Conservation (phyloP, 2,888 invertebrate species). For the Amblyjoppa fuscipennis region DNA sequence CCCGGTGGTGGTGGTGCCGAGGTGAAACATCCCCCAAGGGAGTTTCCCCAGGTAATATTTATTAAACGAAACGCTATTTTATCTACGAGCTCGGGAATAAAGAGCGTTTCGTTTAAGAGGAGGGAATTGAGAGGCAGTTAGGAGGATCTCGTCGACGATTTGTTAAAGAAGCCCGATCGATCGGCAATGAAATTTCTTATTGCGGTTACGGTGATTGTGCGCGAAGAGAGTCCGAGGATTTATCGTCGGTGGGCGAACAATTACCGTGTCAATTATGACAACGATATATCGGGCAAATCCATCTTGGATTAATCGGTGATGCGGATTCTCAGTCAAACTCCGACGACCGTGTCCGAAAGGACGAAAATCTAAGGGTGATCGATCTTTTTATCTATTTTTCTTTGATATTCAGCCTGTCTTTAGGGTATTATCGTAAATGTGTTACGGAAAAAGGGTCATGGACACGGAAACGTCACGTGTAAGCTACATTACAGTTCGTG, state of each 20-base stretch:
- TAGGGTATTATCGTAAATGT: not conserved
- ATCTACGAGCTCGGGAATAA: slow-evolving; percentile 51
- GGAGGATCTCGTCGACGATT: not conserved
- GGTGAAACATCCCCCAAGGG: slow-evolving; percentile 39
- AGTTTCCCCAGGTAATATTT: slow-evolving; percentile 61
- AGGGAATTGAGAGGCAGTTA: slow-evolving; percentile 12
- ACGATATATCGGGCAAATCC: too few relatives aligned
- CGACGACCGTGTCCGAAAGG: too few relatives aligned
- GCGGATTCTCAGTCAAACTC: too few relatives aligned
- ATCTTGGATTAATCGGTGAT: too few relatives aligned
- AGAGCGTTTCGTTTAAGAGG: slow-evolving; percentile 50
- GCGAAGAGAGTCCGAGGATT: not conserved
- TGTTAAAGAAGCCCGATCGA: not conserved
- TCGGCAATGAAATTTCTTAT: not conserved
- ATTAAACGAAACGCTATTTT: slow-evolving; percentile 62
- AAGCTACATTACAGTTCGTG: not conserved
- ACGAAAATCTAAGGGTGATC: not conserved
- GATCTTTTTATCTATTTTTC: not conserved
- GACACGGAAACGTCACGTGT: not conserved
- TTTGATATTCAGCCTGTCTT: too few relatives aligned
- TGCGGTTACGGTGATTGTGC: not conserved
- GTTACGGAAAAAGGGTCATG: not conserved
- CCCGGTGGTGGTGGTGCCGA: not conserved
- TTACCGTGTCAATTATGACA: too few relatives aligned
- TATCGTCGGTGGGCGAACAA: not conserved